Conservation (phyloP, 1,140 invertebrate genomes). For the Pseudomyrmex sp. region DNA sequence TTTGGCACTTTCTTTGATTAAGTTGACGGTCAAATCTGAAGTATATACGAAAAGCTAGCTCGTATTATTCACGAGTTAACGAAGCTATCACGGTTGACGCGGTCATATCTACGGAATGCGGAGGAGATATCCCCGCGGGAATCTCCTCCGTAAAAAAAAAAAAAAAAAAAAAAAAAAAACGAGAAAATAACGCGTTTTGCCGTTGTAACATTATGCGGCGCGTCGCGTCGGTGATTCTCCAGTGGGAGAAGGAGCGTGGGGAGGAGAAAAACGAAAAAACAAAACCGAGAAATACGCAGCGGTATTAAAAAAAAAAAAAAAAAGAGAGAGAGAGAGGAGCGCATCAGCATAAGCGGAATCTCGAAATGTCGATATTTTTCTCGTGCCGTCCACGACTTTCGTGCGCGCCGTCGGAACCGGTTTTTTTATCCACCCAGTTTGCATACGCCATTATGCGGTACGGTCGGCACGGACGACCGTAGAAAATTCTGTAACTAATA, state of each 20-base stretch:
- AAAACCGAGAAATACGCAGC: not conserved
- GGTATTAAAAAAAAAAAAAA: not conserved
- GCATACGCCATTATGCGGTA: slow-evolving; percentile 58
- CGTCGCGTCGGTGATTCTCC: not conserved
- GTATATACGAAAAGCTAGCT: not conserved
- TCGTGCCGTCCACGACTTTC: slow-evolving; percentile 57
- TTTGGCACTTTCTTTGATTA: too few species aligned
- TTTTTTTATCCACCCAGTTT: slow-evolving; percentile 65
- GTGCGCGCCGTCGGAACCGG: slow-evolving; percentile 64
- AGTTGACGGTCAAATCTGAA: not conserved
- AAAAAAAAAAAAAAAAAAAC: not conserved
- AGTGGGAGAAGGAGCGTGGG: not conserved
- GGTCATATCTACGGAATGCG: not conserved
- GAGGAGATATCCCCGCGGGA: not conserved
- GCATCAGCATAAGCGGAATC: slow-evolving; percentile 38
- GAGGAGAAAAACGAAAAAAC: not conserved
- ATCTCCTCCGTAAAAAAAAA: not conserved
- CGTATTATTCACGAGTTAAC: not conserved
- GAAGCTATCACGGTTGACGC: too few species aligned
- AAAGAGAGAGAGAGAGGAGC: not conserved
- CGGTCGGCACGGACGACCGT: slow-evolving; percentile 41
- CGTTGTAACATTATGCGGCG: not conserved
- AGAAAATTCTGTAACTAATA: slow-evolving; percentile 71
- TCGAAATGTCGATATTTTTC: slow-evolving; percentile 63
- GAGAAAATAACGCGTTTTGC: not conserved